Evolutionary conservation across 2,888 invertebrate species (phyloP).

Genomic region (Scrobipalpa atriplicella): DNA sequence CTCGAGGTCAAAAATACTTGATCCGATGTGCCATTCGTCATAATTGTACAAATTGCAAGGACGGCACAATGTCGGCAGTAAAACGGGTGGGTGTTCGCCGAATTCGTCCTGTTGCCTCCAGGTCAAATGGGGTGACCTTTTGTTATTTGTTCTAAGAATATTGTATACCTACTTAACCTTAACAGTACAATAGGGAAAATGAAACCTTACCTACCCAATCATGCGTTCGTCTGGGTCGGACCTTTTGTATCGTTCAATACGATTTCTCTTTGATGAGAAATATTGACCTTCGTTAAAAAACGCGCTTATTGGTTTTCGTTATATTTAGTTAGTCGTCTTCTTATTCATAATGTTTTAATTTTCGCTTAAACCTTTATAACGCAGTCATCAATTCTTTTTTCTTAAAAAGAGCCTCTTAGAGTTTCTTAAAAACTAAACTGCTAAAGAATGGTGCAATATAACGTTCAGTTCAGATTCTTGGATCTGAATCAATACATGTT

Average conservation of each 20-base stretch:
- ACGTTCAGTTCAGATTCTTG: not conserved
- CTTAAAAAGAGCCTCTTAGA: not conserved
- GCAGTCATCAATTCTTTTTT: not conserved
- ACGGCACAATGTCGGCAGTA: conserved; percentile 23
- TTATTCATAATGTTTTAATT: not conserved
- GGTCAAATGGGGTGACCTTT: conserved; percentile 29
- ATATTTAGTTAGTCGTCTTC: not conserved
- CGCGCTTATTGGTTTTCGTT: not conserved
- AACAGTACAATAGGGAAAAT: conserved; percentile 15
- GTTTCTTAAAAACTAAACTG: not conserved
- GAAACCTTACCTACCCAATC: conserved; percentile 10
- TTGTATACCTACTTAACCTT: not conserved
- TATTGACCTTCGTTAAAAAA: not conserved
- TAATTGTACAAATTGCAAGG: conserved; percentile 26
- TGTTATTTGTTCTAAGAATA: conserved; percentile 26
- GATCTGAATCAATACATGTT: not conserved
- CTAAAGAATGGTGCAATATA: not conserved
- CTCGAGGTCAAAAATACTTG: conserved; percentile 5
- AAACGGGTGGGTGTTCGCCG: conserved; percentile 30
- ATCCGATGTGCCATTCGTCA: conserved; percentile 6
- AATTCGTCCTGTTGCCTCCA: conserved; percentile 24
- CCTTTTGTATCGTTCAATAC: conserved; percentile 7
- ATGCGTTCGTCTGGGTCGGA: not conserved
- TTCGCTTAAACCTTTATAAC: not conserved
- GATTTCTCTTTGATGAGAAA: not conserved